Conservation (phyloP, 2,888 invertebrate species). For the Drosophila setosimentum region DNA sequence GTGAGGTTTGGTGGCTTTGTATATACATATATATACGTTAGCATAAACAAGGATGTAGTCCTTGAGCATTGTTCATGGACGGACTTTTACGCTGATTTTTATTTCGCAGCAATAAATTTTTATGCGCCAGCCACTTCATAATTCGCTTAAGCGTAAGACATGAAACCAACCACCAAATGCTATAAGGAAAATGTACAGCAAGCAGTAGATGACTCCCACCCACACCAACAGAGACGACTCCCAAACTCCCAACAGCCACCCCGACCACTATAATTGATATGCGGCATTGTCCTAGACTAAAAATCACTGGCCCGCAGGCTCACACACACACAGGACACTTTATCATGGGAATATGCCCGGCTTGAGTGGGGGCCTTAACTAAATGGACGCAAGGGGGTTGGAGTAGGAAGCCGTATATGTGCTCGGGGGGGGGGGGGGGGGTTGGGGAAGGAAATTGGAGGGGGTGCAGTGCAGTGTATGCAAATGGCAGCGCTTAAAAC, state of each 20-base stretch:
- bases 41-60: slow-evolving; percentile 64
- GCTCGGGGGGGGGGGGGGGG: background rate
- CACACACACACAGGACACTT: slow-evolving; percentile 53
- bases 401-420: too few relatives aligned
- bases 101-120: slow-evolving; percentile 83
- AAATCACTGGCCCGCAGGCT: slow-evolving; percentile 60
- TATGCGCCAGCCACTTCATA: slow-evolving; percentile 84
- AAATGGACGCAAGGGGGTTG: background rate
- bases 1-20: background rate
- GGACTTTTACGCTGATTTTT: slow-evolving; percentile 82
- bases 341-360: slow-evolving; percentile 75
- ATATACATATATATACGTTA: slow-evolving; percentile 5
- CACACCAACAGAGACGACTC: background rate
- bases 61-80: slow-evolving; percentile 58
- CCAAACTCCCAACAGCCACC: background rate
- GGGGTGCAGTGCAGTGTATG: slow-evolving; percentile 32
- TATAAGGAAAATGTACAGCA: background rate
- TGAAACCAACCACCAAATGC: slow-evolving; percentile 45
- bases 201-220: background rate
- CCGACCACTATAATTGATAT: slow-evolving; percentile 45
- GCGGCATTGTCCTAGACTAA: slow-evolving; percentile 39
- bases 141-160: slow-evolving; percentile 78
- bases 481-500: slow-evolving; percentile 59
- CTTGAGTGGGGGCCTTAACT: slow-evolving; percentile 25
- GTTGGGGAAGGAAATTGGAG: background rate